phyloP scores from a whole-genome alignment of 2,113 vertebrate species.

The Pollimyrus isidori region DNA sequence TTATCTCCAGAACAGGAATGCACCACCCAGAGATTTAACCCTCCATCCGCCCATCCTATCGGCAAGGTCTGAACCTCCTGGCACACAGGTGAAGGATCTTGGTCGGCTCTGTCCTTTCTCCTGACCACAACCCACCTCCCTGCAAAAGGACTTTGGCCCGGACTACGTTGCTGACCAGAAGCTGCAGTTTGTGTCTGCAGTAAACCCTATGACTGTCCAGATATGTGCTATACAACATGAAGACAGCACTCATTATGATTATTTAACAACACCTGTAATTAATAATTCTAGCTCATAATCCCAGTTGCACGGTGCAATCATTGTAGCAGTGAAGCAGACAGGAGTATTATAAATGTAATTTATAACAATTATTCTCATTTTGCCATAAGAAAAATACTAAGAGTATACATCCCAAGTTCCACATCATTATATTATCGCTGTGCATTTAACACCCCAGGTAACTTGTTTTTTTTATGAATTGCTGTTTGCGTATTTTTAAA shows the following conservation, averaged over 20 bases:
- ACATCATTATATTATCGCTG: background rate
- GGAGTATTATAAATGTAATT: background rate
- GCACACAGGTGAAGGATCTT: background rate
- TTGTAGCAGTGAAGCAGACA: background rate
- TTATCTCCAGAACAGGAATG: slow-evolving; percentile 9
- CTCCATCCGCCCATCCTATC: background rate
- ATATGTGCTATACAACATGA: background rate
- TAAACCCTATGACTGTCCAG: background rate
- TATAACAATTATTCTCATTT: background rate
- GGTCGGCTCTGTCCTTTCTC: background rate
- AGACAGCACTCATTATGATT: background rate
- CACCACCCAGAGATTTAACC: background rate
- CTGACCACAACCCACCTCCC: background rate
- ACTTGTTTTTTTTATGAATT: background rate
- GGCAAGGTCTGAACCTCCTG: background rate
- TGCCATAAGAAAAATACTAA: background rate
- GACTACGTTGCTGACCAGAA: background rate
- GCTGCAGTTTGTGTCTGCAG: background rate
- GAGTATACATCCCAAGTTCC: background rate
- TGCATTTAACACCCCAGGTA: background rate
- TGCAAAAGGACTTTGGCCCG: background rate
- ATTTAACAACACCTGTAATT: background rate
- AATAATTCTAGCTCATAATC: background rate
- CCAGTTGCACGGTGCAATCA: background rate
- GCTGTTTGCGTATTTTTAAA: background rate